Evolutionary conservation across 1,140 invertebrate species (phyloP), one percentile per base, ranked within the genome.

Genomic region (Gonioctena quinquepunctata): DNA sequence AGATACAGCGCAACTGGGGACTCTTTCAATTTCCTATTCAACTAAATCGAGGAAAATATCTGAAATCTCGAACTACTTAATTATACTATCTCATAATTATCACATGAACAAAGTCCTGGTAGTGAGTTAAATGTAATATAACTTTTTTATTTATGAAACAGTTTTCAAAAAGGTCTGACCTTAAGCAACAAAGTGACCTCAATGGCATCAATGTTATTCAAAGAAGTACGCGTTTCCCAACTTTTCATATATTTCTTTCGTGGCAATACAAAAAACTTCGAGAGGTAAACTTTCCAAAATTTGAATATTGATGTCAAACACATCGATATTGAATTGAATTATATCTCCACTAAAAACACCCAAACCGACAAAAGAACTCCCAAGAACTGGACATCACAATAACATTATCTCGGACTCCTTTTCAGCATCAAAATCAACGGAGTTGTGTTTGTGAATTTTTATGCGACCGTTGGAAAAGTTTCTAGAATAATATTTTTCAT

Each of bases 221-320:
- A n/a, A n/a, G 33, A 42, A 42, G 13, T 42, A 13, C 16, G 11
- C 33, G 16, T 11, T n/a, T n/a, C 16, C 13, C 33, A 42, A 13
- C 7, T 42, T n/a, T 42, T 42, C 33, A 1, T 42, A 42, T 42
- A n/a, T 42, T 42, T 42, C 33, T 42, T 42, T 42, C n/a, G 1
- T 42, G 5, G 16, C 16, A 42, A 42, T 3, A n/a, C 16, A 42
- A 61, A 61, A 61, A 75, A 77, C 67, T 76, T 77, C 62, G 66
- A 67, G 71, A 78, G 75, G 77, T 78, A 74, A 77, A 77, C 73
- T 75, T 68, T 62, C 50, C 48, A 54, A 71, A 76, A 79, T 77
- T 77, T 79, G 76, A 79, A 79, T 79, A 79, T 76, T 73, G 76
- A 78, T 78, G 33, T 3, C 68, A 71, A 73, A 69, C 13, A 70